Evolutionary conservation across 2,113 vertebrate genomes (phyloP), one percentile per base, ranked within the genome.

Genomic region (Ellobius talpinus): DNA sequence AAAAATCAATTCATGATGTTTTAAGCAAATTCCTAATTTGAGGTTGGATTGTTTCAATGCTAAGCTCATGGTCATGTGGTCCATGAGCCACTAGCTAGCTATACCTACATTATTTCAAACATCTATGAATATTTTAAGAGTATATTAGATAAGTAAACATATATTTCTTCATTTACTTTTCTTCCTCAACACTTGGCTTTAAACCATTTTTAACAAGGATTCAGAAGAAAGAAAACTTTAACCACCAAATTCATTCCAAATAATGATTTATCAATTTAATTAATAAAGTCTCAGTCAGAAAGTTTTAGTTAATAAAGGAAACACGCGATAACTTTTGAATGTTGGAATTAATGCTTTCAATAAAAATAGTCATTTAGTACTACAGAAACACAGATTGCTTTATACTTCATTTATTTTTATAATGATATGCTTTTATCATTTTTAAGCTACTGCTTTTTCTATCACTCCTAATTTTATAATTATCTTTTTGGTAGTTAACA

Each of bases 251-350:
- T 7, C 29, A 33, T 3, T 66, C 19, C 26, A 63, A 86, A 31
- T 45, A 86, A 84, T 93, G 74, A 70, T 72, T 92, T 79, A 3
- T 89, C 82, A 65, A 86, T 79, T 74, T 23, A 87, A 33, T 33
- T 23, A 93, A 85, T 39, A 26, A 76, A 65, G 36, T 50, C 33
- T 33, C 45, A 65, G 31, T 50, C 29, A 33, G 1, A 86, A 5
- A 68, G 13, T 19, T 39, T 78, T 95, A 65, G 86, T 1, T 66
- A 52, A 65, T 79, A 50, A 11, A 76, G 5, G 12, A 68, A 55
- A 95, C 3, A 45, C 84, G 65, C 45, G 7, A 65, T 7, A n/a
- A 65, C 6, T 58, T 78, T 50, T 79, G 47, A 72, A 66, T 7
- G 91, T 11, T 6, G 86, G 21, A 47, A 88, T 14, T 0, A 74